These are phyloP conservation scores for Paracyclopina nana DNA, from an alignment of 1,140 invertebrate species.

Conservation along the genomic window DNA sequence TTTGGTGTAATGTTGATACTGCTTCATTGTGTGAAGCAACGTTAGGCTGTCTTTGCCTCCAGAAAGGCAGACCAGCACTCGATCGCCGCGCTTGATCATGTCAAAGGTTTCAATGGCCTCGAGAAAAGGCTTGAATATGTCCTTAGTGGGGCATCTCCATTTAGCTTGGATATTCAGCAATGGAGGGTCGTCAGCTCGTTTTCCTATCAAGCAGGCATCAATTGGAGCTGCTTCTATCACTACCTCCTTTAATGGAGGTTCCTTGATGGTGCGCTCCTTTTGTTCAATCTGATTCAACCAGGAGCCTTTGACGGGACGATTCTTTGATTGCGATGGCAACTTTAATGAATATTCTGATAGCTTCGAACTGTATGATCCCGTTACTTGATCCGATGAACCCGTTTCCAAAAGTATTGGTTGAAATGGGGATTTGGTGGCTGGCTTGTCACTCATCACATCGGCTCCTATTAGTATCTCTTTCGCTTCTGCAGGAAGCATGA, in stretches of 20 bases:
- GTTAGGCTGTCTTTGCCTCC: constrained; percentile 59
- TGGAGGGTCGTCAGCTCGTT: too few species aligned
- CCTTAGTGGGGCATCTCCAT: constrained; percentile 39
- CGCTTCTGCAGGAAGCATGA: constrained; percentile 15
- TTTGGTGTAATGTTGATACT: constrained; percentile 54
- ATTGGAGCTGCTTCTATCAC: neutral
- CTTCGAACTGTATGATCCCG: too few species aligned
- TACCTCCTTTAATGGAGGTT: too few species aligned
- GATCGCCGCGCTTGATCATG: constrained; percentile 65
- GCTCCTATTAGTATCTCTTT: neutral
- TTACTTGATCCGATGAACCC: too few species aligned
- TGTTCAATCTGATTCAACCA: too few species aligned
- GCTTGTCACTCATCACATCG: too few species aligned
- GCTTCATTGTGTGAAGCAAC: constrained; percentile 56
- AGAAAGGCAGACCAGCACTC: constrained; percentile 60
- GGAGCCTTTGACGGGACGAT: too few species aligned
- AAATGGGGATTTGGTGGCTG: neutral
- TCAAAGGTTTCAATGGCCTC: constrained; percentile 57
- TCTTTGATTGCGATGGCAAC: too few species aligned
- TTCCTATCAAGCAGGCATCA: neutral
- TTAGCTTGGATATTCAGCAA: too few species aligned
- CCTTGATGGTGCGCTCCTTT: too few species aligned
- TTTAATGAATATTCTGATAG: too few species aligned
- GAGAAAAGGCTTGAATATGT: constrained; percentile 47
- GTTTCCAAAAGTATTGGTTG: too few species aligned